Conservation (phyloP, 2,888 invertebrate genomes). For the Perizoma affinitatum region DNA sequence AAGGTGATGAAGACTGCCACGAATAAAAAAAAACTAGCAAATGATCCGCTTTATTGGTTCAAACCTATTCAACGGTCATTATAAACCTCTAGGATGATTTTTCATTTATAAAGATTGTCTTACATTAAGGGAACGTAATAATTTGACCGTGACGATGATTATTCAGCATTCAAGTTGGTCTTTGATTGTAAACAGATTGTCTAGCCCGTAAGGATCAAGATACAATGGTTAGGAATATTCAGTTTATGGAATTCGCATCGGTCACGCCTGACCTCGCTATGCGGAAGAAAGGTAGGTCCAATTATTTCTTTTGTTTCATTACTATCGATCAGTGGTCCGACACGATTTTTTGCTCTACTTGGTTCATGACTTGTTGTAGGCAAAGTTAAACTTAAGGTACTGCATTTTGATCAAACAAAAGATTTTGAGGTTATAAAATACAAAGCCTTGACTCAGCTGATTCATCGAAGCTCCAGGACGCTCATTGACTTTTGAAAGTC, state of each 20-base stretch:
- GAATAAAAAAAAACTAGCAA: conserved; percentile 10
- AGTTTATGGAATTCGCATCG: conserved; percentile 65
- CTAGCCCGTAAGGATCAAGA: conserved; percentile 41
- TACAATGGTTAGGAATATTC: conserved; percentile 54
- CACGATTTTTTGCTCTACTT: conserved; percentile 60
- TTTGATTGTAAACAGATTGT: conserved; percentile 7
- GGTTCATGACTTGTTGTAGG: conserved; percentile 45
- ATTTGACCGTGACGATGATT: conserved; percentile 7
- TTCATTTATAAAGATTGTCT: conserved; percentile 30
- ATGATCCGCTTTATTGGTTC: conserved; percentile 40
- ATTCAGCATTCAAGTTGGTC: conserved; percentile 13
- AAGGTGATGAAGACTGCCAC: conserved; percentile 3
- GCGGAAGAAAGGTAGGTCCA: conserved; percentile 75
- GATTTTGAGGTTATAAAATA: too few species aligned
- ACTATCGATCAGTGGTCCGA: conserved; percentile 53
- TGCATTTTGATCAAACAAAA: not conserved
- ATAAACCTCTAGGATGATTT: conserved; percentile 42
- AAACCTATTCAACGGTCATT: conserved; percentile 39
- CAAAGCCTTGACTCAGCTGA: too few species aligned
- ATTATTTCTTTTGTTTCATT: conserved; percentile 73
- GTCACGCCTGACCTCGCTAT: conserved; percentile 77
- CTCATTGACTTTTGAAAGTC: too few species aligned
- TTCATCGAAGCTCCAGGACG: too few species aligned
- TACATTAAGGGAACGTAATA: conserved; percentile 13
- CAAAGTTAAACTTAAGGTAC: not conserved